Conservation (phyloP, 2,113 vertebrate genomes). For the Astatoreochromis straeleni region DNA sequence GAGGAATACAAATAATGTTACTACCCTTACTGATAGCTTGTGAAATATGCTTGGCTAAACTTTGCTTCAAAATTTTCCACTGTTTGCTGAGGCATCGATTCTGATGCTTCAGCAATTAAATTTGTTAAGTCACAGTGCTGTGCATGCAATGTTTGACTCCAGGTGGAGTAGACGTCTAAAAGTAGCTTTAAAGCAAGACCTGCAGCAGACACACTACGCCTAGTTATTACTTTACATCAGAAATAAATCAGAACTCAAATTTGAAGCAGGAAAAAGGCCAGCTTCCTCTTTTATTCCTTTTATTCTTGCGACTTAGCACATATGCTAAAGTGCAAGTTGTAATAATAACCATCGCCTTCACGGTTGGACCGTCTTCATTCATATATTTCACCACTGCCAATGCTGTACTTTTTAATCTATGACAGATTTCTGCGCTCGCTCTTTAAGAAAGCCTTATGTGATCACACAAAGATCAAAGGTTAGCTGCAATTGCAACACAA, state of each 20-base stretch:
- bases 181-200: neutral
- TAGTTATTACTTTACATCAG: neutral
- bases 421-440: neutral
- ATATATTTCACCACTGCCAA: neutral
- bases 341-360: neutral
- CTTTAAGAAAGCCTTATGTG: neutral
- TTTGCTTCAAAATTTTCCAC: neutral
- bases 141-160: neutral
- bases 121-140: neutral
- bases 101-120: neutral
- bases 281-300: neutral
- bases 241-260: neutral
- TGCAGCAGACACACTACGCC: neutral
- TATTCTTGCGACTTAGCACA: neutral
- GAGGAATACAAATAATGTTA: neutral
- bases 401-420: neutral
- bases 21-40: neutral
- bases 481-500: neutral
- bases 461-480: constrained; percentile 8
- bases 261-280: neutral
- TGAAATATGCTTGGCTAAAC: neutral
- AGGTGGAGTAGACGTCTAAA: neutral
- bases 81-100: neutral
- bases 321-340: neutral
- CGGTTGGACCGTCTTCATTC: neutral